These are phyloP conservation scores for Aquatica leii DNA, from an alignment of 2,888 invertebrate genomes.

Conservation along the genomic window DNA sequence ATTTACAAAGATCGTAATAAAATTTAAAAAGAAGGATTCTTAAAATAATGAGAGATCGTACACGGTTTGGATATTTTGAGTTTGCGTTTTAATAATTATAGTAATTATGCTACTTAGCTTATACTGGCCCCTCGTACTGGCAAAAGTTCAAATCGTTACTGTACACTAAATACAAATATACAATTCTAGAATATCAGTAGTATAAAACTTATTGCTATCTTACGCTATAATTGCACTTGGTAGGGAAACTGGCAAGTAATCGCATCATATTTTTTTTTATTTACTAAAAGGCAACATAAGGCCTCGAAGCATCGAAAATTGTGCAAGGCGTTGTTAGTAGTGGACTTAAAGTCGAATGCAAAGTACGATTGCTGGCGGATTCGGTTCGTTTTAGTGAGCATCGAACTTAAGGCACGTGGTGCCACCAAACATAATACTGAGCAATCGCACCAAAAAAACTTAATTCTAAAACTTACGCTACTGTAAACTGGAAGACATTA, in stretches of 20 bases:
- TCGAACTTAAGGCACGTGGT: neutral
- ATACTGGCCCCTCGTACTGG: slow-evolving; percentile 40
- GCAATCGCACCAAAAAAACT: neutral
- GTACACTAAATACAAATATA: too few relatives aligned
- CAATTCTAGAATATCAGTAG: neutral
- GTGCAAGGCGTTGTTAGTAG: neutral
- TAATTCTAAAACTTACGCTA: neutral
- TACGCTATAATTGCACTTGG: slow-evolving; percentile 36
- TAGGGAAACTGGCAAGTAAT: slow-evolving; percentile 34
- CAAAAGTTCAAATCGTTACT: slow-evolving; percentile 25
- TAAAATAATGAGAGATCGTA: slow-evolving; percentile 36
- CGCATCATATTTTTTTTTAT: neutral
- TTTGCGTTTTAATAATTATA: slow-evolving; percentile 17
- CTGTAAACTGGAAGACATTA: slow-evolving; percentile 26
- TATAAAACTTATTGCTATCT: slow-evolving; percentile 21
- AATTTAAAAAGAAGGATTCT: slow-evolving; percentile 19
- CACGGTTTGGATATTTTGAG: slow-evolving; percentile 15
- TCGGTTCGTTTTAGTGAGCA: too few relatives aligned
- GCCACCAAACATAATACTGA: neutral
- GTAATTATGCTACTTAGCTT: slow-evolving; percentile 22
- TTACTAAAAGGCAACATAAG: too few relatives aligned
- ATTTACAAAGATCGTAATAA: slow-evolving; percentile 9
- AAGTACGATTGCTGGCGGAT: neutral
- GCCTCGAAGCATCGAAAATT: neutral
- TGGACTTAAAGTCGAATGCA: neutral